Evolutionary conservation across 2,797 vertebrate genomes (phyloP).

Genomic region (Crypturellus tataupa): DNA sequence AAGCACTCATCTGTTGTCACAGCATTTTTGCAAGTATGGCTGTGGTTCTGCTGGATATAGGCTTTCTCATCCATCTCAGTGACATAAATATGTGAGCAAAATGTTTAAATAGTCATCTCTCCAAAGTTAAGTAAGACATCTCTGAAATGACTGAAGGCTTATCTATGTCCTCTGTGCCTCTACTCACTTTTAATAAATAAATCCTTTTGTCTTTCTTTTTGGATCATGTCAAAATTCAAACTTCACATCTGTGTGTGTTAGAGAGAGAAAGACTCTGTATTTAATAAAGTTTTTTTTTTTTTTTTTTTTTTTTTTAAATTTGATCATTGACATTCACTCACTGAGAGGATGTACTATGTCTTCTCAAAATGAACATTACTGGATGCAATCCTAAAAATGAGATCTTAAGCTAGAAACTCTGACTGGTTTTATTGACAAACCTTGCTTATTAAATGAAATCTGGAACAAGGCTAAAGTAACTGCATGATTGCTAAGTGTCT

Average conservation of each 20-base stretch:
- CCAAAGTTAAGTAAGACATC: background rate
- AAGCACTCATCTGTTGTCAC: background rate
- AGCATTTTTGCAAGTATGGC: background rate
- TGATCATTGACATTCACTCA: background rate
- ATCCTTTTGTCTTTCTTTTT: background rate
- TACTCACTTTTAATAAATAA: background rate
- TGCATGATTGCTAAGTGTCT: background rate
- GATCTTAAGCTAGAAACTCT: background rate
- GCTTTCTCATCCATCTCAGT: conserved; percentile 12
- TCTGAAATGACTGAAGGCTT: background rate
- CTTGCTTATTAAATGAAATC: background rate
- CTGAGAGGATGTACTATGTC: background rate
- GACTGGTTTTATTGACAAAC: background rate
- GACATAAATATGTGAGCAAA: background rate
- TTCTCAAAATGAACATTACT: background rate
- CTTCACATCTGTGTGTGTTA: background rate
- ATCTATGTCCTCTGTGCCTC: background rate
- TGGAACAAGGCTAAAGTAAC: background rate
- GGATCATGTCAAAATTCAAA: background rate
- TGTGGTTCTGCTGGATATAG: background rate
- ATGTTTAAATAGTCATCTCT: background rate
- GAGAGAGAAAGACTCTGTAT: background rate
- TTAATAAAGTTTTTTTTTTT: background rate
- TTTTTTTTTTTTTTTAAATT: background rate
- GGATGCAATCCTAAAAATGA: background rate